Evolutionary conservation across 2,797 vertebrate species (phyloP).

Genomic region (Esox masquinongy): DNA sequence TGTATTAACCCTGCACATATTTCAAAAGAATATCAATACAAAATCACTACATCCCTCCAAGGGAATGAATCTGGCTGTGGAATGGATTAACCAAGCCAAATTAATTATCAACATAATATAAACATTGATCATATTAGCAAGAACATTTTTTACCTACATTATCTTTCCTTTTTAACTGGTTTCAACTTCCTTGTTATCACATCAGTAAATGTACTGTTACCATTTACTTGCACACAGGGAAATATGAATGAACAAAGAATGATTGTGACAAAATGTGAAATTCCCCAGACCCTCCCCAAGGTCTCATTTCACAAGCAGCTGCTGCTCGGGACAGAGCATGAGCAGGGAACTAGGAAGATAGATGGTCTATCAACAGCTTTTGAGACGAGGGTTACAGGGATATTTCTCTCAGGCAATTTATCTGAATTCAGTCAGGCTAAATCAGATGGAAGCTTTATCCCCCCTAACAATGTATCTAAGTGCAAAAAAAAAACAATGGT

Average conservation of each 20-base stretch:
- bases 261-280: constrained; percentile 68
- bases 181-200: constrained; percentile 49
- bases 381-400: constrained; percentile 48
- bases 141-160: constrained; percentile 38
- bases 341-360: constrained; percentile 53
- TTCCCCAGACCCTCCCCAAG: constrained; percentile 50
- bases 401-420: constrained; percentile 54
- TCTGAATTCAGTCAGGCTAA: constrained; percentile 60
- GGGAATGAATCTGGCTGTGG: not conserved
- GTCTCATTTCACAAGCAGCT: constrained; percentile 71
- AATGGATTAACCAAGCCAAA: constrained; percentile 24
- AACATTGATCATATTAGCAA: constrained; percentile 58
- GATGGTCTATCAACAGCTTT: constrained; percentile 62
- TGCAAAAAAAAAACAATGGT: constrained; percentile 16
- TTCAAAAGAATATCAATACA: no score
- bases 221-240: constrained; percentile 53
- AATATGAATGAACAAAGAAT: constrained; percentile 61
- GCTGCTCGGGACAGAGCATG: constrained; percentile 15
- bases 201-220: constrained; percentile 53
- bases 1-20: no score
- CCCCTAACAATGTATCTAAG: constrained; percentile 38
- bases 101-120: constrained; percentile 32
- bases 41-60: not conserved
- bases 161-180: no score
- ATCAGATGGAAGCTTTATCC: constrained; percentile 47